Base-by-base conservation (phyloP, 1,140 invertebrate species). In the Lepidurus arcticus region DNA sequence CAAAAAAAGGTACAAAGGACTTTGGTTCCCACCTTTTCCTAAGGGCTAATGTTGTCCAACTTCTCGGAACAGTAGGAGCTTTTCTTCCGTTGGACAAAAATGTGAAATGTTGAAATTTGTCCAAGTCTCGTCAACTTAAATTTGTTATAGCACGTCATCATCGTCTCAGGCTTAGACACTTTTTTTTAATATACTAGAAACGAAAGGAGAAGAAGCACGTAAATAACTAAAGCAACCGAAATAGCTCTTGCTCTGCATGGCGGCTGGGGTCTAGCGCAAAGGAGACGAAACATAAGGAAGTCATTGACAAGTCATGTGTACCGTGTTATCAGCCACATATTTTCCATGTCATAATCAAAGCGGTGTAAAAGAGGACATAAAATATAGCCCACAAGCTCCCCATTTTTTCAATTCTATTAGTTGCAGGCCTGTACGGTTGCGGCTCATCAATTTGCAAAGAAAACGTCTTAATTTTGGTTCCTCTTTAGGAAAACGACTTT, bases 391-490 rank as follows among this genome's bases (percentile, higher is more conserved):
- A 21, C 53, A 9, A 65, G 53, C 21, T 65, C 53, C 16, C 53
- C 53, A 13, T 65, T 65, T 65, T 65, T 65, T 65, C 53, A n/a
- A n/a, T 65, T 21, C 16, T 65, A 13, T 21, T 65, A 21, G 53
- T 65, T 65, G 21, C 8, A 65, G 53, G 21, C 53, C 21, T 65
- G 16, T 21, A 65, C 53, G 16, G 53, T 65, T 65, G 53, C 53
- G 53, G 53, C 53, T 65, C 53, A 65, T 65, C 53, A 65, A 65
- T 65, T 65, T 65, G 53, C n/a, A 65, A 13, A 21, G 53, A 34
- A 65, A 65, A 65, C 53, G 53, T 65, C 53, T 65, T 65, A 65
- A 65, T 65, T 65, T 65, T n/a, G 53, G 16, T 65, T 65, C 53
- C 16, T 65, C 53, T 65, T 65, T 65, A 65, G n/a, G 53, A 21